Evolutionary conservation across 2,797 vertebrate species (phyloP).

Genomic region (Semaprochilodus insignis): DNA sequence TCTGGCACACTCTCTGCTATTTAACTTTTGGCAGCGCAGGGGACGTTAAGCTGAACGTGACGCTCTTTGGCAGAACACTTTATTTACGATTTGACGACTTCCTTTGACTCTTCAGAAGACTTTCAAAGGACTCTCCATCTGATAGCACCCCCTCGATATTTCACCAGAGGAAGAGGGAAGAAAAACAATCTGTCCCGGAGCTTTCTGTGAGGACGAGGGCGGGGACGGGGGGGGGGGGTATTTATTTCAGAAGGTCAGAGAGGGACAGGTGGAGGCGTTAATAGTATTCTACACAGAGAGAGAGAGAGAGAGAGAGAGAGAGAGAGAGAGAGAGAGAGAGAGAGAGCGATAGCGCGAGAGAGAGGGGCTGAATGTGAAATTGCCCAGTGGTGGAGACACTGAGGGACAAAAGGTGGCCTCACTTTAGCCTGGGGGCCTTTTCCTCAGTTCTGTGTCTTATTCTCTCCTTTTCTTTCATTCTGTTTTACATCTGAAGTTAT

Average conservation of each 20-base stretch:
- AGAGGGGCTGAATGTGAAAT: slow-evolving; percentile 16
- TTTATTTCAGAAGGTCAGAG: slow-evolving; percentile 42
- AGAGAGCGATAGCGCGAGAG: not conserved
- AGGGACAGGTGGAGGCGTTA: slow-evolving; percentile 10
- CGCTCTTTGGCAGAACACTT: not conserved
- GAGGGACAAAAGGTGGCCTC: not conserved
- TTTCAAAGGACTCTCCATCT: slow-evolving; percentile 16
- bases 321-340: not conserved
- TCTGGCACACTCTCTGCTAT: not conserved
- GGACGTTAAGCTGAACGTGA: not conserved
- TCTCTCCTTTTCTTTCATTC: not conserved
- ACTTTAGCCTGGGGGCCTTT: not conserved
- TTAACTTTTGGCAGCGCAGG: not conserved
- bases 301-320: not conserved
- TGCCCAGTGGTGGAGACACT: not conserved
- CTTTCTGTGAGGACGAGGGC: not conserved
- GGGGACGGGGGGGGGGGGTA: not conserved
- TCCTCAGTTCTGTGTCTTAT: not conserved
- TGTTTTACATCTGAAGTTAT: not conserved
- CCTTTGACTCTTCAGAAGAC: not conserved
- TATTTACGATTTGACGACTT: slow-evolving; percentile 5
- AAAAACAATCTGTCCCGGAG: slow-evolving; percentile 1
- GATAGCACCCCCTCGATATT: not conserved
- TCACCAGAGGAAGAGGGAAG: not conserved
- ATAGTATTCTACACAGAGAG: slow-evolving; percentile 26